Evolutionary conservation across 2,113 vertebrate species (phyloP).

Genomic region (Rhagologus leucostigma): DNA sequence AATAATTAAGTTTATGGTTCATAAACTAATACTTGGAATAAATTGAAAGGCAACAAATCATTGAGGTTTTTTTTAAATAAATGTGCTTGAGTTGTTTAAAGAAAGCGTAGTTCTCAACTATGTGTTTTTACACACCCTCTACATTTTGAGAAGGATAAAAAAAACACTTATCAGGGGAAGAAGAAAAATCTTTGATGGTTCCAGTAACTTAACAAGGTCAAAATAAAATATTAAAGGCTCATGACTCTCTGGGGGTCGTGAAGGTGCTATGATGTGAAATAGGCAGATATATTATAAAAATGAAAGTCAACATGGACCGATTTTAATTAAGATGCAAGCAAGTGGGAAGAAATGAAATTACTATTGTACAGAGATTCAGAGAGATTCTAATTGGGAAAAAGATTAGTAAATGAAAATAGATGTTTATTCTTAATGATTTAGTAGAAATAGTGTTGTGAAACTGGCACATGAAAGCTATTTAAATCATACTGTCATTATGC

Average conservation of each 20-base stretch:
- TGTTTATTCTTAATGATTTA: slow-evolving; percentile 45
- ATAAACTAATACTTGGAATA: not conserved
- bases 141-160: not conserved
- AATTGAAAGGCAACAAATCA: not conserved
- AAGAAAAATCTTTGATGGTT: slow-evolving; percentile 48
- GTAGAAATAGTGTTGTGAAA: not conserved
- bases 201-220: slow-evolving; percentile 52
- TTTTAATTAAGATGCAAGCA: slow-evolving; percentile 69
- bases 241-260: not conserved
- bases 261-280: slow-evolving; percentile 63
- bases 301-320: slow-evolving; percentile 34
- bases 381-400: slow-evolving; percentile 38
- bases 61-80: not conserved
- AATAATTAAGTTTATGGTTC: not conserved
- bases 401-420: slow-evolving; percentile 31
- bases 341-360: slow-evolving; percentile 44
- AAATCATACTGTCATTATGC: slow-evolving; percentile 22
- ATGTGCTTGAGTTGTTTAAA: not conserved
- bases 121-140: not conserved
- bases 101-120: not conserved
- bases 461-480: slow-evolving; percentile 6
- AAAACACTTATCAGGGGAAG: not conserved
- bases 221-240: slow-evolving; percentile 65
- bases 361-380: slow-evolving; percentile 7
- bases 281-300: slow-evolving; percentile 44